Conservation (phyloP, 1,140 invertebrate species). For the Druon quercuslanigerum region DNA sequence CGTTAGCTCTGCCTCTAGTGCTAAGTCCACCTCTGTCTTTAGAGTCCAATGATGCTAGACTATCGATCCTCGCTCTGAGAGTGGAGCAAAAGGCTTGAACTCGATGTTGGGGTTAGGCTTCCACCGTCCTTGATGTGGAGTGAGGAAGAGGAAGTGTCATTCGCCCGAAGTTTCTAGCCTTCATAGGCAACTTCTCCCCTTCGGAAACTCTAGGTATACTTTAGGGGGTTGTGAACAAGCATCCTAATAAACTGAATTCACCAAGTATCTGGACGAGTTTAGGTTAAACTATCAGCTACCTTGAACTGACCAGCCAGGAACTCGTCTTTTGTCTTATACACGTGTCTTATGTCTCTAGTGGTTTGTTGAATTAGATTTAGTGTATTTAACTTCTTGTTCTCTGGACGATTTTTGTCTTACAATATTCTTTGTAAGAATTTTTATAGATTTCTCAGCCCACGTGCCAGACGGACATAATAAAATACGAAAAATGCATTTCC, state of each 20-base stretch:
- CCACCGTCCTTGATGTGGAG: slow-evolving; percentile 42
- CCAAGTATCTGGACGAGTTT: slow-evolving; percentile 34
- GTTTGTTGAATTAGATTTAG: too few relatives aligned
- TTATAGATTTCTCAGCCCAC: too few relatives aligned
- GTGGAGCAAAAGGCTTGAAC: slow-evolving; percentile 63
- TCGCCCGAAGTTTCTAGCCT: slow-evolving; percentile 54
- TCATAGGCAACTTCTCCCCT: slow-evolving; percentile 39
- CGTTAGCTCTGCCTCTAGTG: slow-evolving; percentile 38
- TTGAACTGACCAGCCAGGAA: too few relatives aligned
- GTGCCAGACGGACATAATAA: too few relatives aligned
- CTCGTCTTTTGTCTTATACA: too few relatives aligned
- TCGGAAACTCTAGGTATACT: slow-evolving; percentile 46
- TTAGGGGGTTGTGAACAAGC: slow-evolving; percentile 37
- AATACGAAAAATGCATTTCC: too few relatives aligned
- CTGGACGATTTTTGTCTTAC: too few relatives aligned
- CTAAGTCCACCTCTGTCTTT: slow-evolving; percentile 41
- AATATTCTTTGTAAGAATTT: too few relatives aligned
- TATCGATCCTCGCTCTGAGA: slow-evolving; percentile 65
- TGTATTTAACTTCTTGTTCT: too few relatives aligned
- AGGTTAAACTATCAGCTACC: too few relatives aligned
- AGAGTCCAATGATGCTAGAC: slow-evolving; percentile 67
- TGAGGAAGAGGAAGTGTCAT: slow-evolving; percentile 62
- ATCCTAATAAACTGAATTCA: slow-evolving; percentile 49
- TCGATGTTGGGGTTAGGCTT: slow-evolving; percentile 57
- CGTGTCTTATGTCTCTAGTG: too few relatives aligned